Conservation (phyloP, 2,888 invertebrate species). For the Phengaris alcon region DNA sequence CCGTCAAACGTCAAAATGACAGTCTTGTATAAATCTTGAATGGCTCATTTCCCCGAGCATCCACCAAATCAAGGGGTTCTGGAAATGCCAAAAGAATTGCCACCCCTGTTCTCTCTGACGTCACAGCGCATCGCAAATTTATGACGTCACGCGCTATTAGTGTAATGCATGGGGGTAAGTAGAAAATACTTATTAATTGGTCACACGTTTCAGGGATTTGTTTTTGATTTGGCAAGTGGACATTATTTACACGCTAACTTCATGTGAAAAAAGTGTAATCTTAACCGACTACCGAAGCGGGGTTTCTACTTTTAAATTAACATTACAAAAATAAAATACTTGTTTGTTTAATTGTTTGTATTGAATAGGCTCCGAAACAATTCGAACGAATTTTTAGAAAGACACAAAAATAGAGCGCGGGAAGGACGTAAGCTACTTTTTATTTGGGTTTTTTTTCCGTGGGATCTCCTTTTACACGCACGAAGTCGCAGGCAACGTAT, state of each 20-base stretch:
- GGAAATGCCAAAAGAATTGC: conserved; percentile 35
- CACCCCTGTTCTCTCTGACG: conserved; percentile 45
- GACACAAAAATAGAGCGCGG: too few relatives aligned
- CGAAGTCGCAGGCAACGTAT: too few relatives aligned
- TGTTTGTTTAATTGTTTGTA: too few relatives aligned
- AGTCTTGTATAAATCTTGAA: conserved; percentile 19
- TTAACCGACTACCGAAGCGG: not conserved
- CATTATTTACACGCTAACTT: not conserved
- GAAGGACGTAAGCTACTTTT: too few relatives aligned
- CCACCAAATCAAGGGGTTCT: conserved; percentile 26
- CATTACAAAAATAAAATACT: too few relatives aligned
- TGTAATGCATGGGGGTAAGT: conserved; percentile 39
- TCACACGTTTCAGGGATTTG: conserved; percentile 19
- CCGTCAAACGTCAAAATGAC: conserved; percentile 13
- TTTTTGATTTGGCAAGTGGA: not conserved
- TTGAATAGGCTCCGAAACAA: too few relatives aligned
- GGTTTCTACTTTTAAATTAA: too few relatives aligned
- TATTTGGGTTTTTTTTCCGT: too few relatives aligned
- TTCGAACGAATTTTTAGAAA: too few relatives aligned
- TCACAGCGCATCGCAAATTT: conserved; percentile 46
- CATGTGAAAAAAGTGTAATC: not conserved
- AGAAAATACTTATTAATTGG: conserved; percentile 27
- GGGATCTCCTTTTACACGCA: too few relatives aligned
- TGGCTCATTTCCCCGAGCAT: conserved; percentile 30
- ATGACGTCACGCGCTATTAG: conserved; percentile 58